Evolutionary conservation across 2,888 invertebrate species (phyloP), one percentile per base, ranked within the genome.

Genomic region (Chaitophorus viminalis): DNA sequence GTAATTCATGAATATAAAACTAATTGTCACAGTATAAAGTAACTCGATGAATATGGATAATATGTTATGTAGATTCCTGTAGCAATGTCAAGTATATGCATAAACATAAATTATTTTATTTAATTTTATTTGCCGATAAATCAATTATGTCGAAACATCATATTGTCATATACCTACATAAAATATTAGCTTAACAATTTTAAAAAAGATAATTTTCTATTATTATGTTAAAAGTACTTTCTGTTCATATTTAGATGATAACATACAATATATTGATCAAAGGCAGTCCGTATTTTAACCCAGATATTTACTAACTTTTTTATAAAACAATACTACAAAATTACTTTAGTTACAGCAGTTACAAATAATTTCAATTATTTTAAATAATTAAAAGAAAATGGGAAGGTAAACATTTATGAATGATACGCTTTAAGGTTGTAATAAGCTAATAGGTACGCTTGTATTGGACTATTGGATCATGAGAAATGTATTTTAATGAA

Each of bases 1-100:
- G 33, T 82, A 72, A 82, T 82, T 82, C 82, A 82, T 82, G 82
- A 82, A 82, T 82, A 82, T 74, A 82, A 82, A 82, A 82, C 82
- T 74, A 82, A 82, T 82, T 82, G 82, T 74, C 74, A 36, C 74
- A n/a, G n/a, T 54, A 54, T 54, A 82, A 82, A 54, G 54, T 82
- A 36, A 54, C 33, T 33, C 25, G 33, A 82, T 82, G 82, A 82
- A 82, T 82, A 82, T 82, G 74, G 72, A 82, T 82, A 72, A 8
- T 29, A 65, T 54, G 36, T 74, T 82, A 82, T 82, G 82, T 60
- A 82, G 74, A 74, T 54, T 54, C 54, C n/a, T 54, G n/a, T 82
- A 82, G n/a, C 82, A 82, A 74, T 82, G 82, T 82, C 82, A 82
- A 82, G 74, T 36, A 54, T 54, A 82, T 82, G 74, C 82, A 82